Evolutionary conservation across 37 sponge, comb jelly and placozoan genomes (phyloP).

Genomic region (Aplysina aerophoba): DNA sequence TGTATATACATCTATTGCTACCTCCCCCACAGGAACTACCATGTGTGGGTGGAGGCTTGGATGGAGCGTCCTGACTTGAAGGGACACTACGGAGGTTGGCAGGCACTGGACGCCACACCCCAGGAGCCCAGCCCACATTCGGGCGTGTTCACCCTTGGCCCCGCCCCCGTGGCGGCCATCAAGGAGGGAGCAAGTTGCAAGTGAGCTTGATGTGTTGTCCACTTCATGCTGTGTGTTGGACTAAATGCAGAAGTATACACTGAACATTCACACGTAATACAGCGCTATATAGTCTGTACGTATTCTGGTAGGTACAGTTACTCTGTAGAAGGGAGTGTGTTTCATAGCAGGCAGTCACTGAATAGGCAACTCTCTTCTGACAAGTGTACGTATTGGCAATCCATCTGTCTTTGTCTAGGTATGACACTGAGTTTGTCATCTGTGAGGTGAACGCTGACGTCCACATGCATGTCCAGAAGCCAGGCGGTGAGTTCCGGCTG

Average conservation of each 20-base stretch:
- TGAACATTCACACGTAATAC: too few relatives aligned
- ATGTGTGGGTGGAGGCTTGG: constrained; percentile 86
- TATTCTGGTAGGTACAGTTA: too few relatives aligned
- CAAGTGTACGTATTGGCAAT: too few relatives aligned
- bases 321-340: too few relatives aligned
- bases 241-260: too few relatives aligned
- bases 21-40: constrained; percentile 59
- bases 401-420: constrained; percentile 25
- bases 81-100: constrained; percentile 71
- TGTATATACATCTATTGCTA: background rate
- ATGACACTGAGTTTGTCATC: constrained; percentile 81
- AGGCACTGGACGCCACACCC: constrained; percentile 80
- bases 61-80: constrained; percentile 68
- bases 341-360: too few relatives aligned
- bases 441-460: constrained; percentile 77
- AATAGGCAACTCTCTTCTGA: too few relatives aligned
- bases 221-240: too few relatives aligned
- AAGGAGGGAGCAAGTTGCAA: constrained; percentile 65
- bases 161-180: constrained; percentile 71
- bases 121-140: constrained; percentile 67
- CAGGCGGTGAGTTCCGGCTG: background rate
- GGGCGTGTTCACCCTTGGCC: constrained; percentile 53
- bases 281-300: too few relatives aligned
- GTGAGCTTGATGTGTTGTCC: background rate
- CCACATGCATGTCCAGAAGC: constrained; percentile 31